These are phyloP conservation scores for Decapterus maruadsi DNA, from an alignment of 2,797 vertebrate genomes.

Conservation along the genomic window DNA sequence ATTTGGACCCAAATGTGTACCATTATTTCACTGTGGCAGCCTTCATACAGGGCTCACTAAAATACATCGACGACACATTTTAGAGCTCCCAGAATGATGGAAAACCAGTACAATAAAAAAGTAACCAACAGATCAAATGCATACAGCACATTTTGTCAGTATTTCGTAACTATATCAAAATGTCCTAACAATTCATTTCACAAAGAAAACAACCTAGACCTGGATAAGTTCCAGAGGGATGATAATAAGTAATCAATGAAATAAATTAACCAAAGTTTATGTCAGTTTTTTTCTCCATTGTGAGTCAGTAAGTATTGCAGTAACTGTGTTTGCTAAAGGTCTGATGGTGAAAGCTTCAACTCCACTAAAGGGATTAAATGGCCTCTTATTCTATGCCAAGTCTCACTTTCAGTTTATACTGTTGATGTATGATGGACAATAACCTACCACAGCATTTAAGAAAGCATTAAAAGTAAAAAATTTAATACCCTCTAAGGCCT, in stretches of 20 bases:
- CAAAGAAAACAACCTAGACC: background rate
- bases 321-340: background rate
- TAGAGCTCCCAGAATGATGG: background rate
- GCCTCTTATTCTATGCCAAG: background rate
- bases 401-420: background rate
- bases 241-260: background rate
- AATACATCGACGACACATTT: too few relatives aligned
- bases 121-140: background rate
- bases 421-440: background rate
- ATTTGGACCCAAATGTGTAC: conserved; percentile 20
- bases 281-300: background rate
- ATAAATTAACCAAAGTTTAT: background rate
- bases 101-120: background rate
- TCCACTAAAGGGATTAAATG: background rate
- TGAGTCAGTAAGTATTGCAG: background rate
- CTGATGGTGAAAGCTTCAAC: background rate
- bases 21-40: background rate
- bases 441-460: background rate
- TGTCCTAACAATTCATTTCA: background rate
- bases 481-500: background rate
- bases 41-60: background rate
- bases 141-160: background rate
- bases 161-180: background rate
- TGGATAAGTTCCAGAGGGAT: background rate
- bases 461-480: background rate